Base-by-base conservation (phyloP, 2,113 vertebrate genomes). In the Suncus etruscus region DNA sequence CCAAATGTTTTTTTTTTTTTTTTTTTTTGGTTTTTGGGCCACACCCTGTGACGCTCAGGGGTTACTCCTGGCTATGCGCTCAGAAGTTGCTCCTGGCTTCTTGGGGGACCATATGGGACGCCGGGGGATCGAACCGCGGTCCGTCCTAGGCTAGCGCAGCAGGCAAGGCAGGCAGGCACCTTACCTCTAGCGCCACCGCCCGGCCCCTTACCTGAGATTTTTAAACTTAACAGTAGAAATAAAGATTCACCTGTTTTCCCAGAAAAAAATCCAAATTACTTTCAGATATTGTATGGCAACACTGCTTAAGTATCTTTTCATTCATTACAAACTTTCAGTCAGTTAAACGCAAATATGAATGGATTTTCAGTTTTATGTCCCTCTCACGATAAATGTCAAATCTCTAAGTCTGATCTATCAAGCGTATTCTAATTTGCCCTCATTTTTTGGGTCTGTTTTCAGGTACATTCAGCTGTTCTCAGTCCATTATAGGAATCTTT, bases 401-500 rank as follows among this genome's bases (percentile, higher is more conserved):
- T 79, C 81, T 87, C 50, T 81, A 54, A 27, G 61, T 20, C 24
- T 48, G 54, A 8, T 70, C 86, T 45, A 74, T 12, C 69, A 65
- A 78, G 61, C 25, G 79, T 45, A 51, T 45, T 73, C 73, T 22
- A 68, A 73, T 58, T 20, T 51, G 24, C 8, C 27, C 65, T 66
- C 1, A 31, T 68, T 93, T 75, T 84, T 58, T 51, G 16, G 12
- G 12, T 58, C 54, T 58, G 54, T 58, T 16, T 58, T 58, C 12
- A 14, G 16, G 54, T 58, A 10, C 54, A 58, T 18, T 2, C 48
- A 85, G 27, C 39, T 75, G 45, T 75, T 5, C 54, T 58, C 1
- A 39, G 75, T 70, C 91, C 31, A 86, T 80, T 87, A 88, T 0
- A 85, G 84, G 15, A 90, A 93, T 68, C 12, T 48, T 72, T 78